Percentiles rank a stretch among this genome's conserved stretches.
phyloP scores from a whole-genome alignment of 2,113 vertebrate genomes.

The Epinephelus lanceolatus region DNA sequence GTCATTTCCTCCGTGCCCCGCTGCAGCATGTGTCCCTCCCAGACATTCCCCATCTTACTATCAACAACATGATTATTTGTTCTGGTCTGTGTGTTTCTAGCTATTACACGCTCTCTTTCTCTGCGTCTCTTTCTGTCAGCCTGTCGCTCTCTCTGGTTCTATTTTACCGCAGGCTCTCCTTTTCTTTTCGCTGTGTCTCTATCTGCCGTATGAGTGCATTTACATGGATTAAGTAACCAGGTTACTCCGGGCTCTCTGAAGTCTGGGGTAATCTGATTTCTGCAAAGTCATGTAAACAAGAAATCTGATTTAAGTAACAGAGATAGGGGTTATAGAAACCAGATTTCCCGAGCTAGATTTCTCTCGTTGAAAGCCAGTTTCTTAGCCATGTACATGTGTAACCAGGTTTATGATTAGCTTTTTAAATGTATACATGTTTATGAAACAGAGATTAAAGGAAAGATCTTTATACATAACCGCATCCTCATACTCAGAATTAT shows the following conservation, averaged over 20 bases:
- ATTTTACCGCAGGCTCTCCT: not conserved
- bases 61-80: conserved; percentile 37
- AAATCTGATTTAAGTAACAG: not conserved
- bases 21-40: conserved; percentile 16
- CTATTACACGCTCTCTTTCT: conserved; percentile 31
- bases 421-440: not conserved
- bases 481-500: no score
- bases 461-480: not conserved
- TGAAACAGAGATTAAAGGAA: not conserved
- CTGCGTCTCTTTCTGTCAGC: not conserved
- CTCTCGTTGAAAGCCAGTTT: not conserved
- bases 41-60: conserved; percentile 26
- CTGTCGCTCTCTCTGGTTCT: conserved; percentile 5
- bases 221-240: not conserved
- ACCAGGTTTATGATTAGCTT: not conserved
- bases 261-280: not conserved
- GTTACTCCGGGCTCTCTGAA: not conserved
- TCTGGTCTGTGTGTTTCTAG: conserved; percentile 41
- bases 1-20: conserved; percentile 26
- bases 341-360: not conserved
- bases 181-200: not conserved
- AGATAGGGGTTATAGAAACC: conserved; percentile 11
- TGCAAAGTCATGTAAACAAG: not conserved
- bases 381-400: not conserved
- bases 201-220: not conserved